Evolutionary conservation across 2,797 vertebrate genomes (phyloP).

Genomic region (Dipus sagitta): DNA sequence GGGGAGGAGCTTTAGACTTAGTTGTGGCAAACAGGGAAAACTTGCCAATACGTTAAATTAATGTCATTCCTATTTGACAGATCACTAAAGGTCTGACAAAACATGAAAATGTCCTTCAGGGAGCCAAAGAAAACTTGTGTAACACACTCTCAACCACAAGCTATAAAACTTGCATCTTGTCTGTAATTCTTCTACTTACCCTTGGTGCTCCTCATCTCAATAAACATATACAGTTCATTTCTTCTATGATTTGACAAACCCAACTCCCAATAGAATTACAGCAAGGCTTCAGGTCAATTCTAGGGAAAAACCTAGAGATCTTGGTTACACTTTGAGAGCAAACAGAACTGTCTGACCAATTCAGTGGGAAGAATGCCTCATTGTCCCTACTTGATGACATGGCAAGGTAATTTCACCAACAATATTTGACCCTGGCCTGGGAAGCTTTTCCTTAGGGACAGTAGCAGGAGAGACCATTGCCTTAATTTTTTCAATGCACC

Average conservation of each 20-base stretch:
- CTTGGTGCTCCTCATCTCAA: background rate
- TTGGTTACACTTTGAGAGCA: background rate
- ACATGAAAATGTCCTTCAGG: background rate
- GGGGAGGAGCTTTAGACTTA: background rate
- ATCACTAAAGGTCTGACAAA: background rate
- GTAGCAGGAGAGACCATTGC: too few relatives aligned
- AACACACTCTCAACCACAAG: background rate
- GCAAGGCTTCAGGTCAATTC: background rate
- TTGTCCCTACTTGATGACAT: background rate
- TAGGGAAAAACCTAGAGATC: background rate
- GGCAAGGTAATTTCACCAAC: background rate
- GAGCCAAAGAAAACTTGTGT: background rate
- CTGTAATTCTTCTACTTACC: background rate
- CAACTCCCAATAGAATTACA: background rate
- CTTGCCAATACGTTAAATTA: background rate
- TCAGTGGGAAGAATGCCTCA: background rate
- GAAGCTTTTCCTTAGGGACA: too few relatives aligned
- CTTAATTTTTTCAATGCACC: too few relatives aligned
- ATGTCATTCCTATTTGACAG: background rate
- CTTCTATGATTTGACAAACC: background rate
- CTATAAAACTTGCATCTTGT: background rate
- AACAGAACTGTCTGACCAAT: background rate
- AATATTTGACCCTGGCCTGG: too few relatives aligned
- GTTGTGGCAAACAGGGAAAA: background rate
- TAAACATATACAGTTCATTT: background rate